phyloP scores from a whole-genome alignment of 1,140 invertebrate genomes.

The Drosophila athabasca region DNA sequence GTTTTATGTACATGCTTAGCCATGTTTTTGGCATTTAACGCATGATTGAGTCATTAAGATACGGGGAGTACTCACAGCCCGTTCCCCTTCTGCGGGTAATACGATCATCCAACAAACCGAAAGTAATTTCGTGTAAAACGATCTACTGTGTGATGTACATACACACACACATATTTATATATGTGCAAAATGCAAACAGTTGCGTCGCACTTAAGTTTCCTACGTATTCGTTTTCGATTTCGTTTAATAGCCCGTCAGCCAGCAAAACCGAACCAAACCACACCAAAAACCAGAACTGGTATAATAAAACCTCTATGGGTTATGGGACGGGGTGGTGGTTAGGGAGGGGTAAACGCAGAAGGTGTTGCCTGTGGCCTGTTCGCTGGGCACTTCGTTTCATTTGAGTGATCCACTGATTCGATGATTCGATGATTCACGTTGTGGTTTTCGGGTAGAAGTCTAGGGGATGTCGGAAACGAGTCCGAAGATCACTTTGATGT shows the following conservation, averaged over 20 bases:
- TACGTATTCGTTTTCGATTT: conserved; percentile 43
- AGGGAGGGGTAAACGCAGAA: conserved; percentile 9
- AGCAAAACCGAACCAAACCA: conserved; percentile 8
- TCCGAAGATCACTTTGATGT: background rate
- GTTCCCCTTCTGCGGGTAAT: conserved; percentile 15
- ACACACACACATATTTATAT: no score
- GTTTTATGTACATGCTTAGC: conserved; percentile 16
- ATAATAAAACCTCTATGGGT: conserved; percentile 32
- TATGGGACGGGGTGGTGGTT: background rate
- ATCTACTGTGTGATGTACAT: conserved; percentile 58
- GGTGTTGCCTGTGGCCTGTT: conserved; percentile 26
- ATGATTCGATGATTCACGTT: conserved; percentile 54
- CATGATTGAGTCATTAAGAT: conserved; percentile 57
- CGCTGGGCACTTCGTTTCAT: conserved; percentile 32
- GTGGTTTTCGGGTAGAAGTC: conserved; percentile 4
- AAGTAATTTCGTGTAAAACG: conserved; percentile 54
- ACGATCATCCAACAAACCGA: conserved; percentile 18
- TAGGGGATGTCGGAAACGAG: background rate
- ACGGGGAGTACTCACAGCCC: conserved; percentile 5
- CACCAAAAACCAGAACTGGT: conserved; percentile 32
- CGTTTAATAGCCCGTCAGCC: conserved; percentile 26
- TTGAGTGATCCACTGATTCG: conserved; percentile 42
- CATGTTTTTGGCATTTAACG: conserved; percentile 52
- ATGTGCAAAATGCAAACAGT: conserved; percentile 59
- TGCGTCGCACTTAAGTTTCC: conserved; percentile 42